These are phyloP conservation scores for Psittacula derbiana DNA, from an alignment of 2,797 vertebrate species.

Conservation along the genomic window DNA sequence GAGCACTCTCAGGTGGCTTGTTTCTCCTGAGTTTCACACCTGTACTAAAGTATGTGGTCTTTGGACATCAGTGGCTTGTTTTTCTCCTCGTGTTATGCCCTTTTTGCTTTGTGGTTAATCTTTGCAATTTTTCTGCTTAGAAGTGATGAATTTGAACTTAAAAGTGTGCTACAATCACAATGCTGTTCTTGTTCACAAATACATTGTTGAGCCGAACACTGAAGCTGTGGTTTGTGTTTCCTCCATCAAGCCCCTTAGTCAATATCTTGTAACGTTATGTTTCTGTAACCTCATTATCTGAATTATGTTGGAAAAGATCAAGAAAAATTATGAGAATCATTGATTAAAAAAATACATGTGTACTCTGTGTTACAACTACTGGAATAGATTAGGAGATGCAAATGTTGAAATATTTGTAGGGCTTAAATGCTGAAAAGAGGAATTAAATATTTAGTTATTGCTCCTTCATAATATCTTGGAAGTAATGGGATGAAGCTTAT, in stretches of 20 bases:
- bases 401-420: conserved; percentile 17
- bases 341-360: background rate
- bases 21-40: background rate
- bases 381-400: background rate
- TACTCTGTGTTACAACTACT: background rate
- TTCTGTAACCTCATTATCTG: background rate
- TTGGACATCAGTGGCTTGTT: background rate
- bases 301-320: background rate
- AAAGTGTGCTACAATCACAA: background rate
- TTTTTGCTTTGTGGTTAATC: background rate
- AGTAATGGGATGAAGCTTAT: background rate
- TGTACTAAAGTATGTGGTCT: background rate
- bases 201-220: background rate
- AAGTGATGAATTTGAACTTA: background rate
- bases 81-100: background rate
- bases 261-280: background rate
- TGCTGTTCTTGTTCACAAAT: background rate
- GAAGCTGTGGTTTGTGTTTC: background rate
- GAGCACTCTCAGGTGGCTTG: background rate
- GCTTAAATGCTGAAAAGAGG: background rate
- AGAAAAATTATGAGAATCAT: background rate
- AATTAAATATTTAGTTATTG: conserved; percentile 33
- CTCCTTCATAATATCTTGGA: background rate
- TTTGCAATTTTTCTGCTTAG: background rate
- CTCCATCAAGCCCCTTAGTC: background rate